A percentile compares a stretch with the other conserved stretches of the same genome.
Conservation (phyloP, 2,888 invertebrate genomes). For the Galeopsomyia nigrocyanea region DNA sequence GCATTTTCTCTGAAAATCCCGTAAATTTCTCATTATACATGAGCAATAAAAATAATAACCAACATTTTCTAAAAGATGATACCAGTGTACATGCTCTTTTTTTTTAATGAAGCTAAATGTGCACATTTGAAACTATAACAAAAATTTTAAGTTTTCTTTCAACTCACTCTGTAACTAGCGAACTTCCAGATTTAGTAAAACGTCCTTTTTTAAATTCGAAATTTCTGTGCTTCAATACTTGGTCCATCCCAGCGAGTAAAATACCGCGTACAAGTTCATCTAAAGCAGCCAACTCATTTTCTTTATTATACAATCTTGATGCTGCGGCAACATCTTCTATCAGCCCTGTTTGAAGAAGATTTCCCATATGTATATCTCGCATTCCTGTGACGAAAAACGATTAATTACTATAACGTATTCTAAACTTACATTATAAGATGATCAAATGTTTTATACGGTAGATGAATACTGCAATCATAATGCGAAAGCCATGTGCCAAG, state of each 20-base stretch:
- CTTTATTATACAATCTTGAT: conserved; percentile 58
- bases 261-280: conserved; percentile 74
- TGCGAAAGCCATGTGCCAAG: too few relatives aligned
- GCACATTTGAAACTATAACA: too few relatives aligned
- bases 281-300: conserved; percentile 71
- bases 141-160: too few relatives aligned
- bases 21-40: neutral
- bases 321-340: conserved; percentile 55
- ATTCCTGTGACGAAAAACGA: conserved; percentile 67
- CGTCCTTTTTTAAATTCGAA: conserved; percentile 72
- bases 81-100: neutral
- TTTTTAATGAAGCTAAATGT: too few relatives aligned
- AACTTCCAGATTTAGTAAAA: conserved; percentile 67
- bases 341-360: conserved; percentile 71
- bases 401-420: neutral
- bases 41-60: conserved; percentile 1
- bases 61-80: conserved; percentile 23
- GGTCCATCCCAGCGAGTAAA: conserved; percentile 74
- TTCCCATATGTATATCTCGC: conserved; percentile 71
- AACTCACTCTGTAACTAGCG: conserved; percentile 72
- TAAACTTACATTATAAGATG: conserved; percentile 6
- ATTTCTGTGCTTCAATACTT: conserved; percentile 70
- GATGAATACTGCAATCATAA: neutral
- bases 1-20: conserved; percentile 70
- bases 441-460: neutral